Evolutionary conservation across 2,888 invertebrate species (phyloP).

Genomic region (Camptogramma bilineatum): DNA sequence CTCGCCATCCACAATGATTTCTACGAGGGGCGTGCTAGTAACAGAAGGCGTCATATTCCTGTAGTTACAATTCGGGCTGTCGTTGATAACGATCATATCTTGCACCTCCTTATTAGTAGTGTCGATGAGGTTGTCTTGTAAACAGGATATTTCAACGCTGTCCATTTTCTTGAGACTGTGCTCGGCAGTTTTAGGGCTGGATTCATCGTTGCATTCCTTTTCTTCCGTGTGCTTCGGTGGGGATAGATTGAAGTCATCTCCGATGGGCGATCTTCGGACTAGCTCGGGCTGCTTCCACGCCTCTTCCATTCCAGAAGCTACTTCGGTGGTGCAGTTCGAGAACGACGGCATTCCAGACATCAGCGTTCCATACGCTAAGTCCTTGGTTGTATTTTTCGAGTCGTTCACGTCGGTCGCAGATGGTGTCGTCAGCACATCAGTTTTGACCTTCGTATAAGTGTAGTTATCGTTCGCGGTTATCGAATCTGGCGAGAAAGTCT

Average conservation of each 20-base stretch:
- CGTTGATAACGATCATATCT: constrained; percentile 47
- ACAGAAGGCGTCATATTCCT: constrained; percentile 63
- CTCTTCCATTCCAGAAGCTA: constrained; percentile 65
- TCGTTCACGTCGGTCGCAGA: constrained; percentile 66
- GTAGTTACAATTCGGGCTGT: constrained; percentile 64
- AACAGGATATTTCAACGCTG: constrained; percentile 72
- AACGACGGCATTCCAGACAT: constrained; percentile 72
- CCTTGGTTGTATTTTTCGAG: constrained; percentile 73
- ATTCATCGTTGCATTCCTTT: constrained; percentile 45
- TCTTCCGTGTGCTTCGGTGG: constrained; percentile 54
- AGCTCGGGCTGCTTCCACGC: constrained; percentile 70
- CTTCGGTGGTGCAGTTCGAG: constrained; percentile 74
- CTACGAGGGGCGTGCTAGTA: constrained; percentile 73
- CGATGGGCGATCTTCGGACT: constrained; percentile 67
- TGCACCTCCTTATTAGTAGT: constrained; percentile 49
- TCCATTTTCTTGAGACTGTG: constrained; percentile 70
- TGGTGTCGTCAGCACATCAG: constrained; percentile 62
- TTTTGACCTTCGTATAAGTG: constrained; percentile 75
- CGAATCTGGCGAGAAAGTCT: constrained; percentile 77
- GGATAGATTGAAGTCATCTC: constrained; percentile 54
- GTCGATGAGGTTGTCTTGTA: constrained; percentile 61
- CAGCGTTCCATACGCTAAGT: constrained; percentile 73
- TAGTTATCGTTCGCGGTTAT: constrained; percentile 73
- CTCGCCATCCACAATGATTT: constrained; percentile 45
- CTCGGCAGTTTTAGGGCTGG: constrained; percentile 57